These are phyloP conservation scores for Thunnus thynnus DNA, from an alignment of 2,113 vertebrate genomes.

Conservation along the genomic window DNA sequence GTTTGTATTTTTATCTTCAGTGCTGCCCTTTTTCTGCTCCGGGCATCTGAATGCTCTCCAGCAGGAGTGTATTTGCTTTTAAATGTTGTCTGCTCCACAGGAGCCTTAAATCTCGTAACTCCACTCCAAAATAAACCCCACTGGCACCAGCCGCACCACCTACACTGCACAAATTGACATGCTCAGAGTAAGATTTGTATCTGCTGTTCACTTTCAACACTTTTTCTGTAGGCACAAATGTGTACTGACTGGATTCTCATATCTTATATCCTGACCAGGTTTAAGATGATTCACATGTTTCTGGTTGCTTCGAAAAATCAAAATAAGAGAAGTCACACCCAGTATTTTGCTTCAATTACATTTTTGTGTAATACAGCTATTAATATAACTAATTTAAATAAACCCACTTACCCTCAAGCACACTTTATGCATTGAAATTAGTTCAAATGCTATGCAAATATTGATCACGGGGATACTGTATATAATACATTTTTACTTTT, in stretches of 20 bases:
- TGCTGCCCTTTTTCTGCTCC: not conserved
- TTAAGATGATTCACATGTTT: not conserved
- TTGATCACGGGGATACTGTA: not conserved
- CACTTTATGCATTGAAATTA: not conserved
- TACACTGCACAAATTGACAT: not conserved
- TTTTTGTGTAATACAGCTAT: not conserved
- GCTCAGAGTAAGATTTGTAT: not conserved
- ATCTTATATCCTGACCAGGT: not conserved
- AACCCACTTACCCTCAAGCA: not conserved
- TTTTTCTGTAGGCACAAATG: not conserved
- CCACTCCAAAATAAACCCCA: slow-evolving; percentile 22
- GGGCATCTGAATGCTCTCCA: slow-evolving; percentile 19
- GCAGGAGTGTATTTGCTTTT: slow-evolving; percentile 27
- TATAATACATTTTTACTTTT: not conserved
- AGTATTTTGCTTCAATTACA: not conserved
- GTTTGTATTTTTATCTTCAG: slow-evolving; percentile 16
- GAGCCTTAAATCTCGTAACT: slow-evolving; percentile 38
- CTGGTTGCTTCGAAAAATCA: not conserved
- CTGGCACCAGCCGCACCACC: slow-evolving; percentile 11
- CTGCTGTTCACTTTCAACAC: slow-evolving; percentile 14
- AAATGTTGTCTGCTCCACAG: slow-evolving; percentile 45
- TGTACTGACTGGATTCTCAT: not conserved
- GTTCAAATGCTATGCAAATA: not conserved
- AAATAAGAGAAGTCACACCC: not conserved
- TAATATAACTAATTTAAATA: slow-evolving; percentile 7